phyloP scores from a whole-genome alignment of 2,113 vertebrate genomes.

The Neogale vison region DNA sequence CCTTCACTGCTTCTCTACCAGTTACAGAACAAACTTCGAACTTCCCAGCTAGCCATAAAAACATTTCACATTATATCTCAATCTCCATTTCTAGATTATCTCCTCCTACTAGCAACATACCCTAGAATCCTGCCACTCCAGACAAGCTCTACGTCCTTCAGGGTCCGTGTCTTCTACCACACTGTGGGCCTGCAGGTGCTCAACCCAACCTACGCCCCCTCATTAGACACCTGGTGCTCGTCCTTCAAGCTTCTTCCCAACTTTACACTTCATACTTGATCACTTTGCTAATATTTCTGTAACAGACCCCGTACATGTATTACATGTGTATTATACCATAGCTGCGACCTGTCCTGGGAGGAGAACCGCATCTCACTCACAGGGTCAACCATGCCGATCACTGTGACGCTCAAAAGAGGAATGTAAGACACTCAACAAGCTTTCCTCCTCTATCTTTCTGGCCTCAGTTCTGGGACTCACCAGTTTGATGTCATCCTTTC shows the following conservation, averaged over 20 bases:
- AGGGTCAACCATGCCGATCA: background rate
- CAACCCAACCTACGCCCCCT: background rate
- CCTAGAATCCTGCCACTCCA: background rate
- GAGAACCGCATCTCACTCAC: background rate
- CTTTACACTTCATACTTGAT: background rate
- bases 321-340: background rate
- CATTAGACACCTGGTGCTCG: background rate
- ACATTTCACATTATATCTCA: background rate
- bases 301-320: background rate
- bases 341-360: background rate
- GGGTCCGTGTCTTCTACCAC: background rate
- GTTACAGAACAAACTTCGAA: slow-evolving; percentile 1
- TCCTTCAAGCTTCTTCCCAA: background rate
- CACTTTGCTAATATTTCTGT: background rate
- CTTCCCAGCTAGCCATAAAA: background rate
- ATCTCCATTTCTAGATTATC: background rate
- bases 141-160: background rate
- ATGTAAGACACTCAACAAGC: background rate
- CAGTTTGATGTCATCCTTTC: background rate
- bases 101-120: background rate
- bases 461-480: background rate
- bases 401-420: background rate
- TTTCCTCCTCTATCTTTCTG: background rate
- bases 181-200: background rate
- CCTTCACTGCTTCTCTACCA: background rate